These are phyloP conservation scores for Neopipo cinnamomea DNA, from an alignment of 2,113 vertebrate genomes.

Conservation along the genomic window DNA sequence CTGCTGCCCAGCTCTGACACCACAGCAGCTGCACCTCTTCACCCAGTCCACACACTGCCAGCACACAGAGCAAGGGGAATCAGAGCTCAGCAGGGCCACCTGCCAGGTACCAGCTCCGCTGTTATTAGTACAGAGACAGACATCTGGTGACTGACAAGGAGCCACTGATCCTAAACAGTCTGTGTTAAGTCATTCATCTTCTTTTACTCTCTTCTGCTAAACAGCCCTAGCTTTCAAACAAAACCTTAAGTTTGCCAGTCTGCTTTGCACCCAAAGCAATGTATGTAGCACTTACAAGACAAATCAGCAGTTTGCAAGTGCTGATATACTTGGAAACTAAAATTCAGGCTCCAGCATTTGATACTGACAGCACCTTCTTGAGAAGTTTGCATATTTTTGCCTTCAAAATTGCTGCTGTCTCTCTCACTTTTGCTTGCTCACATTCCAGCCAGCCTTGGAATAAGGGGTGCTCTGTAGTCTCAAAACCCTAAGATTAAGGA, in stretches of 20 bases:
- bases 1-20: neutral
- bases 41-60: neutral
- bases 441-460: neutral
- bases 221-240: neutral
- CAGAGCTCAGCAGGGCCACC: neutral
- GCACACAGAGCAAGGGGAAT: rapidly evolving
- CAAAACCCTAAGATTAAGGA: neutral
- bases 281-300: rapidly evolving
- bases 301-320: neutral
- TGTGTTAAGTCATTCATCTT: neutral
- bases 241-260: neutral
- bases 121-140: neutral
- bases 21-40: neutral
- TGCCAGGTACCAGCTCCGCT: neutral
- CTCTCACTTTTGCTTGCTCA: neutral
- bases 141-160: slow-evolving; percentile 4
- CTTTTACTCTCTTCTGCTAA: neutral
- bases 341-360: neutral
- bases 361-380: neutral
- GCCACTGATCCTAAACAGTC: neutral
- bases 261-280: neutral
- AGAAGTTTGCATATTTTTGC: rapidly evolving
- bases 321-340: neutral
- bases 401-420: neutral
- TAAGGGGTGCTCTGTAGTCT: neutral